Evolutionary conservation across 2,113 vertebrate genomes (phyloP).

Genomic region (Entomyzon cyanotis): DNA sequence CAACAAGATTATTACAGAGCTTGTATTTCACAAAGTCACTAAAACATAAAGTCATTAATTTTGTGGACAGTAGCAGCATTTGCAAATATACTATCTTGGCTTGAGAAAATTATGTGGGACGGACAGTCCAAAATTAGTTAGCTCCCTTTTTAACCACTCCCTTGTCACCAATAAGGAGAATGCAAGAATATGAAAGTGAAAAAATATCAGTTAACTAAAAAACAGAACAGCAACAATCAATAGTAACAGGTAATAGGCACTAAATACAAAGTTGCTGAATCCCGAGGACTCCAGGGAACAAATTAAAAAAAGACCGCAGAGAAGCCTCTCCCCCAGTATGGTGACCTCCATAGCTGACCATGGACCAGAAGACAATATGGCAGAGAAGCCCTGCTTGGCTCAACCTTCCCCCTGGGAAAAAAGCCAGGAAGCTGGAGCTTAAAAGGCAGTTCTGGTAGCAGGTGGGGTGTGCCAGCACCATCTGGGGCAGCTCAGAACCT

Average conservation of each 20-base stretch:
- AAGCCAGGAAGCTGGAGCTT: fast-evolving
- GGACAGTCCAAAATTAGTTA: not conserved
- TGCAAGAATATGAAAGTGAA: not conserved
- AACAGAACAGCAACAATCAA: not conserved
- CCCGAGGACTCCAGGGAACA: fast-evolving
- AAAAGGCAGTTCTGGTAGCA: not conserved
- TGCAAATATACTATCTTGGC: not conserved
- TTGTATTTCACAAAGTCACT: not conserved
- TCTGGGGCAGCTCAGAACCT: not conserved
- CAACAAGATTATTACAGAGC: not conserved
- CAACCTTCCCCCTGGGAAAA: not conserved
- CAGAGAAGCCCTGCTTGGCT: fast-evolving
- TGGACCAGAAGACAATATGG: not conserved
- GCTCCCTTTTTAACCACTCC: not conserved
- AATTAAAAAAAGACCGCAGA: not conserved
- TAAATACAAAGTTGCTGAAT: not conserved
- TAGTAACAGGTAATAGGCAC: not conserved
- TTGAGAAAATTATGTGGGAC: not conserved
- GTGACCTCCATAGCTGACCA: not conserved
- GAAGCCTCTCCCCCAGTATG: not conserved
- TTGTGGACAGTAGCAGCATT: not conserved
- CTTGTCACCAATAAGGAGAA: not conserved
- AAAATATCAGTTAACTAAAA: not conserved
- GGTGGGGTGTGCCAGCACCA: not conserved
- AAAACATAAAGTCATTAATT: not conserved